phyloP scores from a whole-genome alignment of 2,113 vertebrate genomes.

The Mola mola region DNA sequence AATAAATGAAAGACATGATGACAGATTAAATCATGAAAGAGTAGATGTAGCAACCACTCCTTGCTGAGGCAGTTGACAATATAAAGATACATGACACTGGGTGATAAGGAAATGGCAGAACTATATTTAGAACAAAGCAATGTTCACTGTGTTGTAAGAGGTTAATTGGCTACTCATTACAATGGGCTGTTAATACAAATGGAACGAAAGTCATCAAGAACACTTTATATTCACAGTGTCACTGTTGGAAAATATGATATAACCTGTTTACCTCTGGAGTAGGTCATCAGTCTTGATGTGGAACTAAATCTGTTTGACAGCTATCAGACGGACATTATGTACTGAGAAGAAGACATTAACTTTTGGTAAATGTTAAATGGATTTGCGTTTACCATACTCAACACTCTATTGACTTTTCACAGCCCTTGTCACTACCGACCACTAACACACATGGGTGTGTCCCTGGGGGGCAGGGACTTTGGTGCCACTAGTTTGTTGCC shows the following conservation, averaged over 20 bases:
- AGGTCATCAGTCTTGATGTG: too few species aligned
- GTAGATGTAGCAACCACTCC: neutral
- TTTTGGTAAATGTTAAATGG: too few species aligned
- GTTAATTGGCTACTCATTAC: slow-evolving; percentile 21
- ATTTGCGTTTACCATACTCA: too few species aligned
- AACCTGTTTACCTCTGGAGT: neutral
- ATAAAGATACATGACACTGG: neutral
- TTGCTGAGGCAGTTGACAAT: neutral
- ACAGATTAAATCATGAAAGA: neutral
- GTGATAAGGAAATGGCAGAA: too few species aligned
- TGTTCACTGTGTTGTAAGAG: slow-evolving; percentile 6
- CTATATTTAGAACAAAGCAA: slow-evolving; percentile 15
- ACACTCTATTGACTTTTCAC: too few species aligned
- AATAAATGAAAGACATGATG: neutral
- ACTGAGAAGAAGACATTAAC: too few species aligned
- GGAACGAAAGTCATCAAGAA: slow-evolving; percentile 2
- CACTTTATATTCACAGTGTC: slow-evolving; percentile 11
- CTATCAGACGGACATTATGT: too few species aligned
- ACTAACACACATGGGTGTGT: too few species aligned
- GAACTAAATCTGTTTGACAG: too few species aligned
- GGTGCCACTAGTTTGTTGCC: too few species aligned
- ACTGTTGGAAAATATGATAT: slow-evolving; percentile 1
- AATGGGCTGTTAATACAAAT: slow-evolving; percentile 16
- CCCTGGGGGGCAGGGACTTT: too few species aligned
- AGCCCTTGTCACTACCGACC: too few species aligned